Evolutionary conservation across 1,140 invertebrate species (phyloP).

Genomic region (Spodoptera frugiperda): DNA sequence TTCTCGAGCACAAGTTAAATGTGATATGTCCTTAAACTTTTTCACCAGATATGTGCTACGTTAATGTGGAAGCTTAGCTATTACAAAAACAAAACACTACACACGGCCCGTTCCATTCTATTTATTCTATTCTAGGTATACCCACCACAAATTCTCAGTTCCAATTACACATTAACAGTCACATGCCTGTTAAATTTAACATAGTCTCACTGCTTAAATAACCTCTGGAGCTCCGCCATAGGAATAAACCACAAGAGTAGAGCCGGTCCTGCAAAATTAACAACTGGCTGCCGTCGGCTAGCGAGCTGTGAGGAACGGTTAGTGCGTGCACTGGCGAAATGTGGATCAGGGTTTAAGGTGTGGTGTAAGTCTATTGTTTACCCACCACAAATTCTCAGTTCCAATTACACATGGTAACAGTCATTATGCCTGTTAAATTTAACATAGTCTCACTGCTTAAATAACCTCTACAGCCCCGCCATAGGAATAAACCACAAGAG

Average conservation of each 20-base stretch:
- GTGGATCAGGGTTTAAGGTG: not conserved
- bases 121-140: too few relatives aligned
- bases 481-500: conserved; percentile 40
- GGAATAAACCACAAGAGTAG: conserved; percentile 44
- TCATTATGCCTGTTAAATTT: conserved; percentile 28
- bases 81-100: too few relatives aligned
- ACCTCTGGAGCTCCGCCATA: not conserved
- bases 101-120: too few relatives aligned
- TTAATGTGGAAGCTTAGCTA: too few relatives aligned
- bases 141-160: conserved; percentile 15
- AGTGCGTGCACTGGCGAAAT: conserved; percentile 41
- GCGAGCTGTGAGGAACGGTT: conserved; percentile 24
- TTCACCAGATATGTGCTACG: too few relatives aligned
- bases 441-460: conserved; percentile 31
- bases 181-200: conserved; percentile 26
- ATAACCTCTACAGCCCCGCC: conserved; percentile 15
- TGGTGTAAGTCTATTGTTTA: not conserved
- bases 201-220: conserved; percentile 38
- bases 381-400: conserved; percentile 11
- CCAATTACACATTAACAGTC: conserved; percentile 31
- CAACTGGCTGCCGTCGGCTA: conserved; percentile 9
- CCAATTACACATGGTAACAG: conserved; percentile 29
- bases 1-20: too few relatives aligned
- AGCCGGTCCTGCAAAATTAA: conserved; percentile 42
- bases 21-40: too few relatives aligned